These are phyloP conservation scores for Ascaphus truei DNA, from an alignment of 2,113 vertebrate species.

Conservation along the genomic window DNA sequence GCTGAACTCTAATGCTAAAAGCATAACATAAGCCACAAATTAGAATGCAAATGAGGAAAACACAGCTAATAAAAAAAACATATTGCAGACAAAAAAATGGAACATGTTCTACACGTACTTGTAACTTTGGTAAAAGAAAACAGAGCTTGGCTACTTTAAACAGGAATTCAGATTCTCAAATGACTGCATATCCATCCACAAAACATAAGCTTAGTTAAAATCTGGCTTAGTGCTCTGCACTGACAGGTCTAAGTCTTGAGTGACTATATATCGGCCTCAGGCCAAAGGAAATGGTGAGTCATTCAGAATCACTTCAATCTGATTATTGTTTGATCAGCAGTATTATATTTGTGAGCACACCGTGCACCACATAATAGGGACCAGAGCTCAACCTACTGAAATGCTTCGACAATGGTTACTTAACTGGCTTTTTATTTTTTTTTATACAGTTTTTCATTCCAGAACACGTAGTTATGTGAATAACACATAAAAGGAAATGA, in stretches of 20 bases:
- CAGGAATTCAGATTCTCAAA: conserved; percentile 37
- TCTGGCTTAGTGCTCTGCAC: conserved; percentile 39
- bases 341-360: background rate
- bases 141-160: conserved; percentile 21
- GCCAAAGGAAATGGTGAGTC: conserved; percentile 44
- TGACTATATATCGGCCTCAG: conserved; percentile 37
- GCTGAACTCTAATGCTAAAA: background rate
- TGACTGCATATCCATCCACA: conserved; percentile 36
- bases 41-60: conserved; percentile 9
- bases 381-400: background rate
- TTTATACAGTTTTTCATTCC: background rate
- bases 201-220: conserved; percentile 49
- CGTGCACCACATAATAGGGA: background rate
- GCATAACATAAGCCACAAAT: background rate
- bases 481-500: conserved; percentile 2
- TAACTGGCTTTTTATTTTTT: background rate
- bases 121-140: conserved; percentile 28
- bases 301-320: conserved; percentile 15
- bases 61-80: background rate
- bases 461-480: background rate
- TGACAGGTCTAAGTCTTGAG: conserved; percentile 43
- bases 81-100: background rate
- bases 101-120: background rate
- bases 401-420: background rate
- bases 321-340: conserved; percentile 33